These are phyloP conservation scores for Glaucopsyche alexis DNA, from an alignment of 2,888 invertebrate genomes.

Conservation along the genomic window DNA sequence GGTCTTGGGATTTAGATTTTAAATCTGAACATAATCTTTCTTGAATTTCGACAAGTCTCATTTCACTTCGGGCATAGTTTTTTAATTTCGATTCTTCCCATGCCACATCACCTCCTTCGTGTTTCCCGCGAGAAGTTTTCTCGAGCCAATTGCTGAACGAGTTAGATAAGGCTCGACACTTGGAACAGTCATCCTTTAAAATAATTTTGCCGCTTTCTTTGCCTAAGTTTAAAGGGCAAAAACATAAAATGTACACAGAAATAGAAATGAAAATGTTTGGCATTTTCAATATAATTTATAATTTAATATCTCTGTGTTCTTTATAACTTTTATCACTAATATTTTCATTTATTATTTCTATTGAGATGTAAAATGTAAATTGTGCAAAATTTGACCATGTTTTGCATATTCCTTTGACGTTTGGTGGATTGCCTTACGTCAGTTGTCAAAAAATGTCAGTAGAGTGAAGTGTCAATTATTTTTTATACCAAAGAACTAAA, in stretches of 20 bases:
- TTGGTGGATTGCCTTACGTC: too few species aligned
- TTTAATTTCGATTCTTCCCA: constrained; percentile 95
- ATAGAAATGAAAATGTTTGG: background rate
- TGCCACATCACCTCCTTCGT: constrained; percentile 95
- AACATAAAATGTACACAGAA: constrained; percentile 13
- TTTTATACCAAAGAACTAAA: too few species aligned
- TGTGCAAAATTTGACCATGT: too few species aligned
- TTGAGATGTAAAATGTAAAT: background rate
- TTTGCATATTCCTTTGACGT: too few species aligned
- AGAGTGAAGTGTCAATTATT: too few species aligned
- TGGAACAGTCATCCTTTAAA: constrained; percentile 76
- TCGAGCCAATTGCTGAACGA: constrained; percentile 90
- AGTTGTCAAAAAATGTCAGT: too few species aligned
- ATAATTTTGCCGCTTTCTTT: constrained; percentile 7
- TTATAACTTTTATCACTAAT: background rate
- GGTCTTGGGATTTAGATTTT: constrained; percentile 82
- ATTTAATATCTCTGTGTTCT: background rate
- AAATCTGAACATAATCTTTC: constrained; percentile 89
- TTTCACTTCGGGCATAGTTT: constrained; percentile 91
- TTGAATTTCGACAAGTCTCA: constrained; percentile 94
- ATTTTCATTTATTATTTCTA: background rate
- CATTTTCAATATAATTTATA: background rate
- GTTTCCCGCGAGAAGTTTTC: constrained; percentile 90
- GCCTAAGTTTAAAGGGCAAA: constrained; percentile 1
- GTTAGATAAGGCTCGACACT: constrained; percentile 85